Evolutionary conservation across 1,140 invertebrate genomes (phyloP), one percentile per base, ranked within the genome.

Genomic region (Ostrea denselamellosa): DNA sequence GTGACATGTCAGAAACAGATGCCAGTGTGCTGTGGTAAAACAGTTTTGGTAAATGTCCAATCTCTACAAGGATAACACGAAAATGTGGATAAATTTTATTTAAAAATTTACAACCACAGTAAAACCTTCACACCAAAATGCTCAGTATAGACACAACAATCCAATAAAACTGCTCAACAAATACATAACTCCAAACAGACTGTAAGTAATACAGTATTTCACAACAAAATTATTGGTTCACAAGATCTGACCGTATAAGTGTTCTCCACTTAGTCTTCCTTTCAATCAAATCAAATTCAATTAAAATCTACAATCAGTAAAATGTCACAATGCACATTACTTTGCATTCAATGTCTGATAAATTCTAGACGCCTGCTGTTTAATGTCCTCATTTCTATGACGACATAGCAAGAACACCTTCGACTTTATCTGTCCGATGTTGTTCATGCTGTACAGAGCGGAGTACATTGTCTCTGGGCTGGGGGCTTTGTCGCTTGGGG

Each of bases 401-500:
- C 94, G 94, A 90, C 95, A 95, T 28, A 96, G 88, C 19, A 95
- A 93, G 89, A 95, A 95, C 4, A 95, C 92, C 93, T 96, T 96
- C 83, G 94, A 95, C 51, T 94, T 93, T 53, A 96, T 92, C 85
- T 94, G 94, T 28, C 95, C 95, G 14, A 94, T 87, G 25, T 91
- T 93, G 87, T 95, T 94, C 19, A 96, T 93, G 22, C 96, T 95
- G 92, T 94, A 95, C 52, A 96, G 92, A 1, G 95, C 95, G 14
- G 95, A 94, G 93, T 96, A 96, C 94, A 96, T 95, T 44, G 96
- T 96, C 88, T 96, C 96, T 5, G 96, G 96, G 17, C 96, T 96
- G 7, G 96, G 94, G n/a, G 96, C 96, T 90, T 96, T 96, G 85
- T 96, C 95, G 88, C 95, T 95, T 3, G 95, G 90, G 34, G 96